Conservation (phyloP, 2,888 invertebrate species). For the Tricholauxania praeusta region DNA sequence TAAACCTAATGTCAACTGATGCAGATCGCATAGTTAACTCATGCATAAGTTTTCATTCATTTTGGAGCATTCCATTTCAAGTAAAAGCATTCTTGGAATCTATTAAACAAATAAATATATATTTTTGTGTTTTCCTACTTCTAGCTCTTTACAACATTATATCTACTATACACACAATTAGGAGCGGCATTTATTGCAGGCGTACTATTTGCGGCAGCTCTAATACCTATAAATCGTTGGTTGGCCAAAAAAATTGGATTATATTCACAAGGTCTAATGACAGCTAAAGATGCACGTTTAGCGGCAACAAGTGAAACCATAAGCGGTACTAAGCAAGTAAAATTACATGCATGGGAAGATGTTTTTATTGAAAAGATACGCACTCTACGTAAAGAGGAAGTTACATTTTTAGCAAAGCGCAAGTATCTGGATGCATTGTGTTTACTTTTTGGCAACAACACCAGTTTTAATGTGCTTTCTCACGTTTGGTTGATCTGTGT, state of each 20-base stretch:
- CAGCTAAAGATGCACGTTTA: conserved; percentile 89
- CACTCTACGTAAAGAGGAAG: conserved; percentile 77
- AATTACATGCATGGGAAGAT: conserved; percentile 94
- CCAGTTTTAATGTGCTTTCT: conserved; percentile 90
- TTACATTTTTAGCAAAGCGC: conserved; percentile 82
- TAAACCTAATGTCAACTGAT: conserved; percentile 98
- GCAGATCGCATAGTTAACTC: conserved; percentile 95
- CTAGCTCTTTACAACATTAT: conserved; percentile 83
- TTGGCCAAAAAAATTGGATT: conserved; percentile 90
- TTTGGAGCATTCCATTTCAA: conserved; percentile 91
- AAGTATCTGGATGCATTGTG: conserved; percentile 98
- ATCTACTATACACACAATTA: conserved; percentile 87
- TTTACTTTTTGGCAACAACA: conserved; percentile 98
- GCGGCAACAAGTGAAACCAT: conserved; percentile 89
- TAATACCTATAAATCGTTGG: conserved; percentile 93
- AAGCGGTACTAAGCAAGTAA: conserved; percentile 88
- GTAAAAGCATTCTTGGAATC: conserved; percentile 33
- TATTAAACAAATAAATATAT: background rate
- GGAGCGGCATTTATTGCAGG: conserved; percentile 94
- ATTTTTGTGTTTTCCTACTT: background rate
- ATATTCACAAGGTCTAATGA: conserved; percentile 90
- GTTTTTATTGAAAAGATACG: conserved; percentile 80
- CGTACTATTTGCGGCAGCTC: conserved; percentile 83
- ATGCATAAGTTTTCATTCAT: conserved; percentile 94
- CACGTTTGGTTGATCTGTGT: conserved; percentile 83